These are phyloP conservation scores for Drosophila glabriapex DNA, from an alignment of 2,888 invertebrate species.

Conservation along the genomic window DNA sequence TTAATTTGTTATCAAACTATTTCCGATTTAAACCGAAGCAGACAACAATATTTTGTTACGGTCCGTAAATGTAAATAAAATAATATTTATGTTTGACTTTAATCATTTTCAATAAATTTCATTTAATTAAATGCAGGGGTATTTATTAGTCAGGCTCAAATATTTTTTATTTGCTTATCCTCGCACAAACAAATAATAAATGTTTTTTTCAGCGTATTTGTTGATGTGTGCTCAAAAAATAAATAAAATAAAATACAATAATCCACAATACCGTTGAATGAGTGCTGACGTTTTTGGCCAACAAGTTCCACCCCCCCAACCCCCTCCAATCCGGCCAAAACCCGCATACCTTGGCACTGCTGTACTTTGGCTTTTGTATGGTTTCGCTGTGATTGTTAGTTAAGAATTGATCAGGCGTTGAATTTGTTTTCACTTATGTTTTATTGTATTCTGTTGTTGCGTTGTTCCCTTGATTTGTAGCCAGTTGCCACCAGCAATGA, in stretches of 20 bases:
- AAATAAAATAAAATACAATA: constrained; percentile 63
- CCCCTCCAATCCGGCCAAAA: not conserved
- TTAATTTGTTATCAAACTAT: not conserved
- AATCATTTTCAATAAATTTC: not conserved
- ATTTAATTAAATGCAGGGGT: not conserved
- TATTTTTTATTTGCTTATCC: constrained; percentile 12
- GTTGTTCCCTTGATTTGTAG: constrained; percentile 23
- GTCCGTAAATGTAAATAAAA: not conserved
- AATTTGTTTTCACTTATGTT: constrained; percentile 55
- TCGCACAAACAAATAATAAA: constrained; percentile 55
- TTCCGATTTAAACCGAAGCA: not conserved
- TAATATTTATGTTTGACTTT: not conserved
- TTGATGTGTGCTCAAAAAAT: constrained; percentile 60
- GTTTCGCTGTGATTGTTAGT: constrained; percentile 43
- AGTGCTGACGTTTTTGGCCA: constrained; percentile 5
- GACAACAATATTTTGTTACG: not conserved
- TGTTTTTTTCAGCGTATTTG: constrained; percentile 54
- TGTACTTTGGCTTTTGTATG: constrained; percentile 20
- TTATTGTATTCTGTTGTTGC: constrained; percentile 19
- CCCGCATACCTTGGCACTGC: constrained; percentile 9
- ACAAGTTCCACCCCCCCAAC: not conserved
- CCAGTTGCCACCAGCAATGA: constrained; percentile 43
- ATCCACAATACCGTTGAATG: constrained; percentile 3
- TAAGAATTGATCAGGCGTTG: constrained; percentile 62
- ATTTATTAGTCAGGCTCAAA: constrained; percentile 10